Evolutionary conservation across 1,140 invertebrate genomes (phyloP).

Genomic region (Agraylea sexmaculata): DNA sequence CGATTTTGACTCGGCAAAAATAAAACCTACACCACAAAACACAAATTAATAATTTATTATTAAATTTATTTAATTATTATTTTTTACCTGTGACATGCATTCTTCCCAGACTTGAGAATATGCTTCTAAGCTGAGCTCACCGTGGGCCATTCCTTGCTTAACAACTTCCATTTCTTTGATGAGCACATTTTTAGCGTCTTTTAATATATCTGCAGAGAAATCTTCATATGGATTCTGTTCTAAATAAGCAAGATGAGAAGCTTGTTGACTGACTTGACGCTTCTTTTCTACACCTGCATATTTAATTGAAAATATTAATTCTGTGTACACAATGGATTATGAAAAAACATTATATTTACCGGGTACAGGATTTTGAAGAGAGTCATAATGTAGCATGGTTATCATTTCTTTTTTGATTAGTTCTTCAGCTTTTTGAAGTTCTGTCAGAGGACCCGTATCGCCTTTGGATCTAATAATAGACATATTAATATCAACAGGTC

Average conservation of each 20-base stretch:
- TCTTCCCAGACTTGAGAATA: constrained; percentile 97
- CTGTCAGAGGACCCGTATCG: constrained; percentile 64
- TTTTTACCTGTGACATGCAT: constrained; percentile 63
- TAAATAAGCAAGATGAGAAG: constrained; percentile 65
- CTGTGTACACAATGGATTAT: background rate
- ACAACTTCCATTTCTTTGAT: constrained; percentile 80
- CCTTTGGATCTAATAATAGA: constrained; percentile 62
- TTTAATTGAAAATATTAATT: constrained; percentile 3
- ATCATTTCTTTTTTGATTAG: constrained; percentile 96
- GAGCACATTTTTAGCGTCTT: constrained; percentile 54
- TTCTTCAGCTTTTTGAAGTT: constrained; percentile 92
- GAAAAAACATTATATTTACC: constrained; percentile 16
- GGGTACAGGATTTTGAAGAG: constrained; percentile 51
- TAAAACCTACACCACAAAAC: constrained; percentile 49
- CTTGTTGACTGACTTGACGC: constrained; percentile 39
- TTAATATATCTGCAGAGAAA: constrained; percentile 57
- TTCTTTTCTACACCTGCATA: constrained; percentile 35
- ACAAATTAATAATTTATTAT: constrained; percentile 13
- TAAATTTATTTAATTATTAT: constrained; percentile 9
- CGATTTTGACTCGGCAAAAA: constrained; percentile 80
- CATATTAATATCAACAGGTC: constrained; percentile 78
- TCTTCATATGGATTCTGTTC: constrained; percentile 77
- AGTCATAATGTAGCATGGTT: constrained; percentile 87
- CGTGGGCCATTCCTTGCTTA: constrained; percentile 87
- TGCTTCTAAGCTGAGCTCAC: constrained; percentile 80